A percentile compares a stretch with the other conserved stretches of the same genome.
These are phyloP conservation scores for Grammomys surdaster DNA, from an alignment of 2,113 vertebrate genomes.

Conservation along the genomic window DNA sequence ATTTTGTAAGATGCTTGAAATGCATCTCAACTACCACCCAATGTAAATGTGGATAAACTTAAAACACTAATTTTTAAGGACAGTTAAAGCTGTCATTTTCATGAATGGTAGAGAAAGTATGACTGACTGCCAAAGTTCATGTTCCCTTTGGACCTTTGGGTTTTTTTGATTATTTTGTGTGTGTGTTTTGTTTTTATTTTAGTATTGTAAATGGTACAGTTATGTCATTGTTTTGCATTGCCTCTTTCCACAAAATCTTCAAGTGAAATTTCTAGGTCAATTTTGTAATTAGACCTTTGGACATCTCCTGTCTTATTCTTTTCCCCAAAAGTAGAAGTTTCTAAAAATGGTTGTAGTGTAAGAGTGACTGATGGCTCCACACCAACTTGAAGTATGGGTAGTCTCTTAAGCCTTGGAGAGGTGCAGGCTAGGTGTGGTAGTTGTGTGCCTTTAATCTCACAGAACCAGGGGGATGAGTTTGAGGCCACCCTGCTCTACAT, in stretches of 20 bases:
- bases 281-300: neutral
- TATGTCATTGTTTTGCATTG: neutral
- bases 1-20: conserved; percentile 31
- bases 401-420: conserved; percentile 3
- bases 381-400: neutral
- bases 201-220: neutral
- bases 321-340: conserved; percentile 13
- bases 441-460: neutral
- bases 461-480: neutral
- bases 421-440: neutral
- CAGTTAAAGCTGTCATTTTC: neutral
- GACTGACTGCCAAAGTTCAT: neutral
- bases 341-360: neutral
- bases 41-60: neutral
- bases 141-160: neutral
- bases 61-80: conserved; percentile 14
- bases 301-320: neutral
- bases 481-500: neutral
- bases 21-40: neutral
- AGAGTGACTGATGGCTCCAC: neutral
- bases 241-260: conserved; percentile 39
- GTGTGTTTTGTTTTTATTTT: neutral
- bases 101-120: neutral
- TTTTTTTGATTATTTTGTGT: neutral
- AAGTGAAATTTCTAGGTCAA: conserved; percentile 36